A percentile compares a stretch with the other conserved stretches of the same genome.
Conservation (phyloP, 1,140 invertebrate species). For the Plectrocnemia conspersa region DNA sequence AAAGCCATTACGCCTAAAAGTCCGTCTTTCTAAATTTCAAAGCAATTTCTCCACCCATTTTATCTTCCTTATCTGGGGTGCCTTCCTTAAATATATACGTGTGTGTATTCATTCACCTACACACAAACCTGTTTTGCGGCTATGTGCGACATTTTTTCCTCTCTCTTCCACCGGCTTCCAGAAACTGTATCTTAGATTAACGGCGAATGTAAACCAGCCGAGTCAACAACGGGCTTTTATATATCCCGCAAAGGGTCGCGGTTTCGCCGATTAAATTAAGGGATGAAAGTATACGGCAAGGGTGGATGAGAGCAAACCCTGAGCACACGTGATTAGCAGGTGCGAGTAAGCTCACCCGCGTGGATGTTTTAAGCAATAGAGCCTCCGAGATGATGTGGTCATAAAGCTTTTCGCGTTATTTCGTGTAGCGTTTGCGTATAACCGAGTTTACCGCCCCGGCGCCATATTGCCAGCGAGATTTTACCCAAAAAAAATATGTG, state of each 20-base stretch:
- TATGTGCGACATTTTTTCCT: slow-evolving; percentile 5
- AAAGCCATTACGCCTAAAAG: slow-evolving; percentile 23
- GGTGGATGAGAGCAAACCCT: slow-evolving; percentile 9
- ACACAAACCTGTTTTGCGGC: neutral
- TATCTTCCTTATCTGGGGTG: slow-evolving; percentile 18
- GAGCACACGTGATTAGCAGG: slow-evolving; percentile 20
- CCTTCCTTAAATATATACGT: slow-evolving; percentile 15
- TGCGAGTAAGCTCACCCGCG: slow-evolving; percentile 8
- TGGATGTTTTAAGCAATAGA: neutral
- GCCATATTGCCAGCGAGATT: neutral
- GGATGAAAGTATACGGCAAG: slow-evolving; percentile 25
- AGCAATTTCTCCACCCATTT: slow-evolving; percentile 21
- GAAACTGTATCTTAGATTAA: slow-evolving; percentile 26
- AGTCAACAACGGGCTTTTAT: slow-evolving; percentile 30
- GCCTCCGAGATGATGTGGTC: slow-evolving; percentile 15
- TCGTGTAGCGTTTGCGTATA: slow-evolving; percentile 14
- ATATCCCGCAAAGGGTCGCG: slow-evolving; percentile 19
- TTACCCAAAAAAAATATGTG: neutral
- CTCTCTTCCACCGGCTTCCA: no score
- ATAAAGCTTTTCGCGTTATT: slow-evolving; percentile 20
- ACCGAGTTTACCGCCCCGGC: neutral
- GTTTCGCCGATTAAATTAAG: slow-evolving; percentile 32
- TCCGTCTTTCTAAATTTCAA: slow-evolving; percentile 22
- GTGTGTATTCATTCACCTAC: slow-evolving; percentile 4
- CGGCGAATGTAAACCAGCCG: slow-evolving; percentile 19